Conservation (phyloP, 2,888 invertebrate species). For the Artemia sinica region DNA sequence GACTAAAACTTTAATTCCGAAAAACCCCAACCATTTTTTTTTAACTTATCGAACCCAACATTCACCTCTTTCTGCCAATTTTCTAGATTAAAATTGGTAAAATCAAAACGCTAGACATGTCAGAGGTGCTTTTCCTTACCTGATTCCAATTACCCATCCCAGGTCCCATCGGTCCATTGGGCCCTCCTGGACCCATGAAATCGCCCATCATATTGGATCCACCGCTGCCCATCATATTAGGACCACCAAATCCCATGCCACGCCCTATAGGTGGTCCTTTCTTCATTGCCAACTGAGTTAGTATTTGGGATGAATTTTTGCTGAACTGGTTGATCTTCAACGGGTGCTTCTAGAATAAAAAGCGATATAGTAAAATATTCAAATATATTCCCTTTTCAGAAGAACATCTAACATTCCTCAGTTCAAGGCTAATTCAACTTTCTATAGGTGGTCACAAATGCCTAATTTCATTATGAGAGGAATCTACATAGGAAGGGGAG, state of each 20-base stretch:
- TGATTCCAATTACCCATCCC: constrained; percentile 23
- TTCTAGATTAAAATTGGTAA: too few relatives aligned
- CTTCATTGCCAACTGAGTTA: constrained; percentile 51
- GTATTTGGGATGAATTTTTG: constrained; percentile 61
- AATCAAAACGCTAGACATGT: too few relatives aligned
- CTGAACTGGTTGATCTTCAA: constrained; percentile 71
- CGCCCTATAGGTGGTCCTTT: constrained; percentile 22
- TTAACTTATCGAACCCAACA: too few relatives aligned
- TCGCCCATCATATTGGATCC: constrained; percentile 21
- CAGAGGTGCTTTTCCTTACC: not conserved
- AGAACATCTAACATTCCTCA: too few relatives aligned
- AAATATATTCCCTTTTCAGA: not conserved
- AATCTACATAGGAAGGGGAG: too few relatives aligned
- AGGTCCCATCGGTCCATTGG: constrained; percentile 27
- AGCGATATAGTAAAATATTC: constrained; percentile 23
- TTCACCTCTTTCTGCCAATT: too few relatives aligned
- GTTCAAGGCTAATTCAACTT: not conserved
- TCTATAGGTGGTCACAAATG: not conserved
- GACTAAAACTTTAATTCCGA: too few relatives aligned
- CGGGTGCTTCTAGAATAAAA: constrained; percentile 59
- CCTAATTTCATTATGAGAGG: not conserved
- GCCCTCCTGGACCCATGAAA: constrained; percentile 27
- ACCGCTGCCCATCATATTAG: constrained; percentile 17
- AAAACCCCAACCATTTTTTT: too few relatives aligned
- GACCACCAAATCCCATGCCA: constrained; percentile 17